These are phyloP conservation scores for Hippocampus kuda DNA, from an alignment of 2,797 vertebrate genomes.

Conservation along the genomic window DNA sequence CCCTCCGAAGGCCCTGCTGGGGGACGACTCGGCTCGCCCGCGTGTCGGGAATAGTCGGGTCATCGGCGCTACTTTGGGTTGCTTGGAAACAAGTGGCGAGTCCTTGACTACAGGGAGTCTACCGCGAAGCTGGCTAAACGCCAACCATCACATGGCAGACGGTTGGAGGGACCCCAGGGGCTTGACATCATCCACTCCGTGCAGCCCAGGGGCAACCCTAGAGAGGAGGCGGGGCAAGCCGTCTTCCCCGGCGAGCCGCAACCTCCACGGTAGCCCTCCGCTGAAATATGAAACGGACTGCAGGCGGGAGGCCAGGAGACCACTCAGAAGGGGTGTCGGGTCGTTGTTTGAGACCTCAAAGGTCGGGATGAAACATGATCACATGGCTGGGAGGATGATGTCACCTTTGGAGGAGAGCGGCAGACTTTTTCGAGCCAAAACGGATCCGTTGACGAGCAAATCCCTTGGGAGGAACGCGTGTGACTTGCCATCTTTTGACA, in stretches of 20 bases:
- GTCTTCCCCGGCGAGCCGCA: conserved; percentile 62
- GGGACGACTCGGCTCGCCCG: conserved; percentile 61
- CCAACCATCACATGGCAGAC: conserved; percentile 37
- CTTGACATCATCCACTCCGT: conserved; percentile 55
- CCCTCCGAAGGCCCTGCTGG: conserved; percentile 53
- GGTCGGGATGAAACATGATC: conserved; percentile 58
- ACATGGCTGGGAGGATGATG: conserved; percentile 58
- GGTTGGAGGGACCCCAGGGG: conserved; percentile 42
- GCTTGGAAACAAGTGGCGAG: conserved; percentile 39
- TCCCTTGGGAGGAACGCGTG: conserved; percentile 72
- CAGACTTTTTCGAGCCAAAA: conserved; percentile 82
- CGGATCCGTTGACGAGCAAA: conserved; percentile 77
- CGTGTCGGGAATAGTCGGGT: conserved; percentile 40
- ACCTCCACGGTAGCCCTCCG: conserved; percentile 66
- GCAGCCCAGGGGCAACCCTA: conserved; percentile 64
- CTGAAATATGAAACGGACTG: conserved; percentile 74
- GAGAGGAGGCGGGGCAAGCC: conserved; percentile 76
- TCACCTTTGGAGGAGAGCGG: conserved; percentile 70
- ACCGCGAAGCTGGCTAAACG: conserved; percentile 62
- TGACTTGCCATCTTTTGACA: conserved; percentile 74
- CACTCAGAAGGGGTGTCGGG: conserved; percentile 47
- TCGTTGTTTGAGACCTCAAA: conserved; percentile 58
- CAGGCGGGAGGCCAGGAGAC: conserved; percentile 64
- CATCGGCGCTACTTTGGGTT: conserved; percentile 39
- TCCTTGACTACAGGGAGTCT: conserved; percentile 68